These are phyloP conservation scores for Brachirus orientalis DNA, from an alignment of 2,113 vertebrate species.

Conservation along the genomic window DNA sequence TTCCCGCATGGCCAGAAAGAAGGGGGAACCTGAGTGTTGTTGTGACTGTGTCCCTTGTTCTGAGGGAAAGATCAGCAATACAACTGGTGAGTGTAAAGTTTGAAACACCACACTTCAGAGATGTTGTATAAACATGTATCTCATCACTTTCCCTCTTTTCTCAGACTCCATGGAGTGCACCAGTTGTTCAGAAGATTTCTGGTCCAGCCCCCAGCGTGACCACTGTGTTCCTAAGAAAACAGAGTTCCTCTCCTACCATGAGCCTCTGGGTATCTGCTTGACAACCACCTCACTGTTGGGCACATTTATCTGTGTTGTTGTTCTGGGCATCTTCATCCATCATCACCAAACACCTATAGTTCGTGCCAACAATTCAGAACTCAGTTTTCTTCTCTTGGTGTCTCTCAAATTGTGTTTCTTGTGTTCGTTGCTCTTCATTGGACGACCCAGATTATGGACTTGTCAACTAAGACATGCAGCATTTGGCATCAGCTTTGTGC, in stretches of 20 bases:
- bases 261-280: constrained; percentile 63
- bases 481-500: constrained; percentile 11
- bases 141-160: neutral
- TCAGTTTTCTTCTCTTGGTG: neutral
- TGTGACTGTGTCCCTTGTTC: too few species aligned
- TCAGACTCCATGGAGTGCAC: constrained; percentile 67
- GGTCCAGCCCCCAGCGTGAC: constrained; percentile 66
- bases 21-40: too few species aligned
- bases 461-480: constrained; percentile 11
- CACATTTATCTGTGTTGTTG: constrained; percentile 25
- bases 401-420: constrained; percentile 1
- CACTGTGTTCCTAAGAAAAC: constrained; percentile 69
- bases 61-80: too few species aligned
- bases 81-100: too few species aligned
- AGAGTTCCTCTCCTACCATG: constrained; percentile 75
- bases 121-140: too few species aligned
- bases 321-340: constrained; percentile 63
- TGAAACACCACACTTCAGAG: too few species aligned
- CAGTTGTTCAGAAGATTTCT: constrained; percentile 73
- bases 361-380: constrained; percentile 7
- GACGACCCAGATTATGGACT: constrained; percentile 45
- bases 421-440: constrained; percentile 53
- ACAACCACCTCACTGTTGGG: constrained; percentile 2
- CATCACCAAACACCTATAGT: neutral
- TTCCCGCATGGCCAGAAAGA: too few species aligned